Evolutionary conservation across 2,888 invertebrate genomes (phyloP).

Genomic region (Athrips mouffetella): DNA sequence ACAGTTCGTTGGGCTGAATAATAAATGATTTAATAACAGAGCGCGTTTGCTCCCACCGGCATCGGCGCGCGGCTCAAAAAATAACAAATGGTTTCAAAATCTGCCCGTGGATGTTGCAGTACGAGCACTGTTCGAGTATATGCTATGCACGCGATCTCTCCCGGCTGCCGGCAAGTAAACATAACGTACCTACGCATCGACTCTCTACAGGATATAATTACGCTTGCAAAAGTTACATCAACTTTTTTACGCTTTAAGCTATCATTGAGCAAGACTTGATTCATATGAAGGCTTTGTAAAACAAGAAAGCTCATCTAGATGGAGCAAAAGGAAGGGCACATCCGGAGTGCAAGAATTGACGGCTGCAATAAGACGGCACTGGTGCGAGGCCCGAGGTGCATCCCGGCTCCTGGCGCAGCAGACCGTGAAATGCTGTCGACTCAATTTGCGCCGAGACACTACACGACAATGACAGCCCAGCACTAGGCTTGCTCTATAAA

Average conservation of each 20-base stretch:
- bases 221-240: constrained; percentile 26
- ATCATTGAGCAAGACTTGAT: too few species aligned
- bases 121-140: neutral
- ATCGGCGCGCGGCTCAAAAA: constrained; percentile 58
- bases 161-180: constrained; percentile 14
- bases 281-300: too few species aligned
- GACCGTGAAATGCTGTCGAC: constrained; percentile 65
- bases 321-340: too few species aligned
- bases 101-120: constrained; percentile 32
- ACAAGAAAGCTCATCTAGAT: too few species aligned
- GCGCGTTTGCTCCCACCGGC: constrained; percentile 67
- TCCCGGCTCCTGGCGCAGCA: constrained; percentile 46
- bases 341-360: neutral
- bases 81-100: constrained; percentile 73
- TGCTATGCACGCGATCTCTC: constrained; percentile 28
- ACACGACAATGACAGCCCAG: constrained; percentile 42
- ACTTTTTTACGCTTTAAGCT: too few species aligned
- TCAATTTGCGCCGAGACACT: constrained; percentile 62
- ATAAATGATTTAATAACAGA: constrained; percentile 78
- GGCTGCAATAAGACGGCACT: constrained; percentile 45
- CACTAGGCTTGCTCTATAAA: constrained; percentile 53
- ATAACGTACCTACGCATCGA: neutral
- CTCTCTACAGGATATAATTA: constrained; percentile 1
- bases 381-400: constrained; percentile 50
- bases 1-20: constrained; percentile 75